A percentile compares a stretch with the other conserved stretches of the same genome.
Evolutionary conservation across 2,888 invertebrate genomes (phyloP).

Genomic region (Macrosiphum euphorbiae): DNA sequence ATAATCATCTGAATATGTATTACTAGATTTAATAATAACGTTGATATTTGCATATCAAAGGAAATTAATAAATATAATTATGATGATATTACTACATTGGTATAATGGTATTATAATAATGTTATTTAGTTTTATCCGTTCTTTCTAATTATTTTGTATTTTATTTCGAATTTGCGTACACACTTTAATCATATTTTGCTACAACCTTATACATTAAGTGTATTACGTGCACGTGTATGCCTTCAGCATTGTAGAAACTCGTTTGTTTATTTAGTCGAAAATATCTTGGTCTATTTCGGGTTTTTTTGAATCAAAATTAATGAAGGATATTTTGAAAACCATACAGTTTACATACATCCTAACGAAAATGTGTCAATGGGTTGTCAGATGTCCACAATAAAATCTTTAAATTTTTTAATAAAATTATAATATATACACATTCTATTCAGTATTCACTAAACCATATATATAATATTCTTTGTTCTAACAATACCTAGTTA

Average conservation of each 20-base stretch:
- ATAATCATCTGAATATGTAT: conserved; percentile 19
- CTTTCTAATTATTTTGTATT: not conserved
- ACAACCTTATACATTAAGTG: not conserved
- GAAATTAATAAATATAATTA: conserved; percentile 24
- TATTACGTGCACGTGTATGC: not conserved
- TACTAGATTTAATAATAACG: not conserved
- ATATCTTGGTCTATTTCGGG: not conserved
- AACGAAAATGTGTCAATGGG: not conserved
- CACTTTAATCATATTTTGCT: not conserved
- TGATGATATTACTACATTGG: not conserved
- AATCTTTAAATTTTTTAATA: no score
- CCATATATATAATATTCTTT: not conserved
- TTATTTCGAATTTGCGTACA: not conserved
- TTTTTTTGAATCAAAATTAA: not conserved
- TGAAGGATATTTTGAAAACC: not conserved
- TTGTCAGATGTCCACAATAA: not conserved
- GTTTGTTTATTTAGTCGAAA: not conserved
- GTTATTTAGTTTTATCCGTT: not conserved
- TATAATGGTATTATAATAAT: not conserved
- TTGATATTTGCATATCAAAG: not conserved
- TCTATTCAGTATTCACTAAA: not conserved
- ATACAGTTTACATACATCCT: not conserved
- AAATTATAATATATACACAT: no score
- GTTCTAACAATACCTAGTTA: not conserved
- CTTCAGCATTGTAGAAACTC: not conserved